A percentile compares a stretch with the other conserved stretches of the same genome.
Evolutionary conservation across 1,140 invertebrate genomes (phyloP).

Genomic region (Conopomorpha cramerella): DNA sequence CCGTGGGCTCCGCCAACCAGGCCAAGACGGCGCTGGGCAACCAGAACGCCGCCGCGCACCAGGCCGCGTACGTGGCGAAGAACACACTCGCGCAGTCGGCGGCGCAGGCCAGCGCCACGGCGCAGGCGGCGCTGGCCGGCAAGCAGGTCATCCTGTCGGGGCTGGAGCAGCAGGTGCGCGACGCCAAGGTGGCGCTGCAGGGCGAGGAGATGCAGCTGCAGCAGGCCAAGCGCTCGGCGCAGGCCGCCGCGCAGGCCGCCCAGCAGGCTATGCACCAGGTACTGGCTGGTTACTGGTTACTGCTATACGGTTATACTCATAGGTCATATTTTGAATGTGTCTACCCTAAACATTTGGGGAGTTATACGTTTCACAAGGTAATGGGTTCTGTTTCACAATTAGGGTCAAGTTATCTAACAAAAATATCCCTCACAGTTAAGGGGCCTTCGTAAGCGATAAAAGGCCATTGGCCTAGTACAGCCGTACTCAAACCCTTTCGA

Average conservation of each 20-base stretch:
- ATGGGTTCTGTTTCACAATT: too few species aligned
- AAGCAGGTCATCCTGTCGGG: conserved; percentile 70
- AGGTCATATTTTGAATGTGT: too few species aligned
- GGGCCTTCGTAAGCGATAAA: too few species aligned
- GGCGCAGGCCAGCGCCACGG: conserved; percentile 68
- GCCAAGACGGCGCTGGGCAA: conserved; percentile 69
- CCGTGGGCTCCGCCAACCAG: conserved; percentile 70
- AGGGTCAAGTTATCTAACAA: too few species aligned
- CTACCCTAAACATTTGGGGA: too few species aligned
- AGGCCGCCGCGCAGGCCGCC: conserved; percentile 65
- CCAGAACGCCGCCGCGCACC: conserved; percentile 68
- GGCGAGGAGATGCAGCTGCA: conserved; percentile 69
- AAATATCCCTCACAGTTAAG: too few species aligned
- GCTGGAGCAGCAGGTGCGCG: conserved; percentile 69
- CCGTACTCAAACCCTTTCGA: too few species aligned
- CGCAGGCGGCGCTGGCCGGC: conserved; percentile 70
- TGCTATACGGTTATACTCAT: too few species aligned
- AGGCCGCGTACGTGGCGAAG: conserved; percentile 73
- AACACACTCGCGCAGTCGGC: conserved; percentile 72
- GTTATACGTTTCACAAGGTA: too few species aligned
- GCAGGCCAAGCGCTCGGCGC: conserved; percentile 68
- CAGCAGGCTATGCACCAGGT: conserved; percentile 72
- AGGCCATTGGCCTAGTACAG: too few species aligned
- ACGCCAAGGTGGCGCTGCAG: conserved; percentile 65
- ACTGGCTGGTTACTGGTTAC: conserved; percentile 1